Base-by-base conservation (phyloP, 2,797 vertebrate genomes). In the Limnodromus scolopaceus region DNA sequence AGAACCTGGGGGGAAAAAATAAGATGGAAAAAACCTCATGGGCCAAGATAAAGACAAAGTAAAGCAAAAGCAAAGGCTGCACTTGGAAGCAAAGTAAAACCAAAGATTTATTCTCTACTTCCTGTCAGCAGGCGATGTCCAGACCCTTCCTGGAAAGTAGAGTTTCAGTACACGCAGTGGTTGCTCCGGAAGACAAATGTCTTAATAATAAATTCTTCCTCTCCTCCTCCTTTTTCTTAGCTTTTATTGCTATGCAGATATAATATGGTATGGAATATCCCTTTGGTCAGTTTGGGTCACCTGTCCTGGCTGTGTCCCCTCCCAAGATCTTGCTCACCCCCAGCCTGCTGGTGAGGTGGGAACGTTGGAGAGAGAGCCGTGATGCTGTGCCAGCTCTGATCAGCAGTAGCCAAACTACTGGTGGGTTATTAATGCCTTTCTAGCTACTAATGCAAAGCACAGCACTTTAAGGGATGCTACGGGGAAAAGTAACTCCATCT, bases 1-100 rank as follows among this genome's bases (percentile, higher is more conserved):
- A 45, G 32, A 16, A 66, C 14, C 11, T 2, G 22, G 13, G 2
- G 20, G 11, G 23, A 39, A 17, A 82, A 85, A 75, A 34, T 9
- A n/a, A 57, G 61, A 48, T 11, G 9, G 14, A 57, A 48, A 57
- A 71, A 24, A 6, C 0, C 6, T 23, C 1, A 0, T 45, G 43
- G 13, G 5, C 60, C 61, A 49, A 70, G 19, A 61, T 15, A 49
- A 63, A 43, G 16, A 6, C 9, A 46, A 16, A 63, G 75, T 30
- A 58, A 63, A 79, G 12, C 13, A 69, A 81, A 80, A 69, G 1
- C n/a, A 63, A 81, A 81, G n/a, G 4, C 13, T 11, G 0, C 0
- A 0, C 2, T 1, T 2, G n/a, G 46, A 74, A 82, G 12, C 20
- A 43, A 68, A 68, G 5, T 20, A 38, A 72, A 81, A 24, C 48